phyloP scores from a whole-genome alignment of 2,113 vertebrate species.

The Chloropsis hardwickii region DNA sequence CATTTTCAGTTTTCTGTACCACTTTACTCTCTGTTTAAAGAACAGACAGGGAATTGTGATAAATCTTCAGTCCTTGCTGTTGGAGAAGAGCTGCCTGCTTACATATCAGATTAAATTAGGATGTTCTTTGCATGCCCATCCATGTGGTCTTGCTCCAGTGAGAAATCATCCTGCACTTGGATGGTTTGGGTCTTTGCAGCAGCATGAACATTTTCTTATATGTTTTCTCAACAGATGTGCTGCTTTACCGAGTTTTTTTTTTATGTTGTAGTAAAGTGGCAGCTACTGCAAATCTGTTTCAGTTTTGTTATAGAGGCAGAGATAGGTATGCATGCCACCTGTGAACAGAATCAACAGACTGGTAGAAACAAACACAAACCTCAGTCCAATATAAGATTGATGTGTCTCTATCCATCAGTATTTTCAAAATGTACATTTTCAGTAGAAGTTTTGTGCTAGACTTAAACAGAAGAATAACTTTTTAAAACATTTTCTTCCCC shows the following conservation, averaged over 20 bases:
- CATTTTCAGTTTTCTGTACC: neutral
- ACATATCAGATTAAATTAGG: neutral
- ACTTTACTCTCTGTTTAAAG: conserved; percentile 24
- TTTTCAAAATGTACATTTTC: neutral
- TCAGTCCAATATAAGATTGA: neutral
- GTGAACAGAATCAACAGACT: neutral
- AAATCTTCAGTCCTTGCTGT: neutral
- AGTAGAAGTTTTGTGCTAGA: neutral
- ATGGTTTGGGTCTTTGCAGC: neutral
- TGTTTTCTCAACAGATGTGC: neutral
- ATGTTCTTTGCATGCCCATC: neutral
- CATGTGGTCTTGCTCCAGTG: neutral
- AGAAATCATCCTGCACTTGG: neutral
- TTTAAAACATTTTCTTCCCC: neutral
- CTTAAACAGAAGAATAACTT: neutral
- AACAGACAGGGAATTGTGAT: neutral
- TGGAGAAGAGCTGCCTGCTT: neutral
- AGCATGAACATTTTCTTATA: neutral
- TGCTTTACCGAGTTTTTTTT: neutral
- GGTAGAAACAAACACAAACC: neutral
- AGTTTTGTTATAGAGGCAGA: neutral
- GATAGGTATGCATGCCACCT: neutral
- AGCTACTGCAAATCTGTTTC: neutral
- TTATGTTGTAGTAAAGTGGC: neutral
- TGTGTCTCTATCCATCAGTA: neutral